These are phyloP conservation scores for Isurus oxyrinchus DNA, from an alignment of 2,113 vertebrate species.

Conservation along the genomic window DNA sequence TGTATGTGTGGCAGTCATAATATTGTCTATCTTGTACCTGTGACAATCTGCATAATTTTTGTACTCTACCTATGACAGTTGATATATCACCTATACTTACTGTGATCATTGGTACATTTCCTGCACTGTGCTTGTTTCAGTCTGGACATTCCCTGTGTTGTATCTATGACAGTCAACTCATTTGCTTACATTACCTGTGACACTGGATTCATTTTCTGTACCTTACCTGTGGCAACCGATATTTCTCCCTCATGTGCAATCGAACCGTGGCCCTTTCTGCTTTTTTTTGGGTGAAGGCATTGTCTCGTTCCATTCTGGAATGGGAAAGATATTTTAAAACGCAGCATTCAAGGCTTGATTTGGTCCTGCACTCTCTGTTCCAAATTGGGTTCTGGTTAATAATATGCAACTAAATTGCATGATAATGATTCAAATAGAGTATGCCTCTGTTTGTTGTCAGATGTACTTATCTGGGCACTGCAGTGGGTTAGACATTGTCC, in stretches of 20 bases:
- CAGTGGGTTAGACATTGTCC: background rate
- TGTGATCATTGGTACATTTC: background rate
- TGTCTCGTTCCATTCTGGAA: slow-evolving; percentile 60
- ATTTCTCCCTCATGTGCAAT: slow-evolving; percentile 59
- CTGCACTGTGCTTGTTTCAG: background rate
- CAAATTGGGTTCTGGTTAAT: background rate
- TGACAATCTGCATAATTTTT: background rate
- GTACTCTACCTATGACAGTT: background rate
- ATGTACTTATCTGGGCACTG: background rate
- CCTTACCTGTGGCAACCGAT: slow-evolving; percentile 48
- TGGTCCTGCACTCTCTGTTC: background rate
- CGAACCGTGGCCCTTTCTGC: slow-evolving; percentile 59
- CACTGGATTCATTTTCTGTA: background rate
- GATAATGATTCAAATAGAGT: background rate
- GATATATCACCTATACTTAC: background rate
- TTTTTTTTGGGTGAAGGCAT: slow-evolving; percentile 58
- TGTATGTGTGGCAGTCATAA: background rate
- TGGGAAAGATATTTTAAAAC: background rate
- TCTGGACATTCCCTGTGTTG: background rate
- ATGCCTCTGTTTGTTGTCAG: background rate
- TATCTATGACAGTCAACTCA: background rate
- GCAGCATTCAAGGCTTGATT: background rate
- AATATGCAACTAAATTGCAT: background rate
- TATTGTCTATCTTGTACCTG: background rate
- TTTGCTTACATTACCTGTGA: background rate